Evolutionary conservation across 23 tunicate genomes (phyloP), one percentile per base, ranked within the genome.

Genomic region (Phallusia fumigata): DNA sequence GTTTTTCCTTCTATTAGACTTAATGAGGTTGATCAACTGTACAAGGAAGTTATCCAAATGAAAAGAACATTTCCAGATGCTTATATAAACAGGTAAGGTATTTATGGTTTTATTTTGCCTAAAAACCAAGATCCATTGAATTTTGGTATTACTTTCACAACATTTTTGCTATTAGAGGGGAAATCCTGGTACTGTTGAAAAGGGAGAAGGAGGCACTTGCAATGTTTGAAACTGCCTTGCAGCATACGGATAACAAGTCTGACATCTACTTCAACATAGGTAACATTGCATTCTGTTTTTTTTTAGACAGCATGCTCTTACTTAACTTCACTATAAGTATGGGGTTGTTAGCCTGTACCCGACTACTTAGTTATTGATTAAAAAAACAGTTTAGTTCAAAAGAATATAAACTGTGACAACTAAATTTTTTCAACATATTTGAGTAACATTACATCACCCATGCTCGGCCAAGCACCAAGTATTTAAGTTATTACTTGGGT

Each of bases 61-160:
- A 64, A 90, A 74, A 51, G 82, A 2, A 31, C 86, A 22, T 94
- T 94, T 83, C 32, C 44, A 31, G 98, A 94, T 82, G 98, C 94
- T 52, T 65, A 82, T 47, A 82, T 94, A 11, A 85, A 89, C 88
- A 89, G 90, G 95, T 85, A 58, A 58, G 28, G 28, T 6, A 58
- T 22, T 58, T 58, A 58, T 58, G 11, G 69, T 58, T 58, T 13
- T 1, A 58, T 24, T 21, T 22, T 58, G n/a, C n/a, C n/a, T n/a
- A n/a, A n/a, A n/a, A n/a, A n/a, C n/a, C n/a, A n/a, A n/a, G n/a
- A n/a, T 58, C 2, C 3, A 16, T 5, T 21, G 28, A 58, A 11
- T 13, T 1, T 58, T 8, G 69, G 28, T 58, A 58, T 58, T 58
- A 16, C 28, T 21, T 51, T 51, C 15, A 51, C 15, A 18, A 51